A percentile compares a stretch with the other conserved stretches of the same genome.
These are phyloP conservation scores for Odontocolon sp. DNA, from an alignment of 2,888 invertebrate species.

Conservation along the genomic window DNA sequence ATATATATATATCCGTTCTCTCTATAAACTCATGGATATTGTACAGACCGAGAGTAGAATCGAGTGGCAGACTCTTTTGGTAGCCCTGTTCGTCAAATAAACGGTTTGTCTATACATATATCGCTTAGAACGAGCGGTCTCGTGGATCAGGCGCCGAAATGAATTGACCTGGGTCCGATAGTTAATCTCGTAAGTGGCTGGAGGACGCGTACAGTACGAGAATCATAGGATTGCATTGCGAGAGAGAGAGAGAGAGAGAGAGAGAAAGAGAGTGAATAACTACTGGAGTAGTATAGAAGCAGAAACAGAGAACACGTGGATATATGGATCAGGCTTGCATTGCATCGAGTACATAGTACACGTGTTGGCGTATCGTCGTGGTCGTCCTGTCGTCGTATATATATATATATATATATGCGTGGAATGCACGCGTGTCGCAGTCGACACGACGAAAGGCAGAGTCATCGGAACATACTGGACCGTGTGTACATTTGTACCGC, in stretches of 20 bases:
- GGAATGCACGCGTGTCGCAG: background rate
- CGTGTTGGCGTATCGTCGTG: background rate
- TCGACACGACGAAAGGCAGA: background rate
- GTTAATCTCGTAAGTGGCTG: conserved; percentile 18
- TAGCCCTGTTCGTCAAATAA: background rate
- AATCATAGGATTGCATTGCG: conserved; percentile 1
- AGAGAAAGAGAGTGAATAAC: too few relatives aligned
- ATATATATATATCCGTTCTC: background rate
- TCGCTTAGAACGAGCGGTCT: background rate
- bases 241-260: background rate
- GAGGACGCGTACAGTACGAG: conserved; percentile 1
- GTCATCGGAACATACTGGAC: background rate
- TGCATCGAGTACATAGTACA: background rate
- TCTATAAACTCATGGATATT: background rate
- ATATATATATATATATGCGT: background rate
- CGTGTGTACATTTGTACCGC: conserved; percentile 2
- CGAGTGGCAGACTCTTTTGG: background rate
- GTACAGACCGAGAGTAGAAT: background rate
- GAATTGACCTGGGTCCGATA: conserved; percentile 18
- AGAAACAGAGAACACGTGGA: background rate
- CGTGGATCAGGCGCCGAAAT: conserved; percentile 10
- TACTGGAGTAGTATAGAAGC: background rate
- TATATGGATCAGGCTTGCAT: conserved; percentile 1
- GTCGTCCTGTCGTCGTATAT: conserved; percentile 4
- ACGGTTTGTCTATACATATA: background rate